Conservation (phyloP, 2,113 vertebrate species). For the Rafetus swinhoei region DNA sequence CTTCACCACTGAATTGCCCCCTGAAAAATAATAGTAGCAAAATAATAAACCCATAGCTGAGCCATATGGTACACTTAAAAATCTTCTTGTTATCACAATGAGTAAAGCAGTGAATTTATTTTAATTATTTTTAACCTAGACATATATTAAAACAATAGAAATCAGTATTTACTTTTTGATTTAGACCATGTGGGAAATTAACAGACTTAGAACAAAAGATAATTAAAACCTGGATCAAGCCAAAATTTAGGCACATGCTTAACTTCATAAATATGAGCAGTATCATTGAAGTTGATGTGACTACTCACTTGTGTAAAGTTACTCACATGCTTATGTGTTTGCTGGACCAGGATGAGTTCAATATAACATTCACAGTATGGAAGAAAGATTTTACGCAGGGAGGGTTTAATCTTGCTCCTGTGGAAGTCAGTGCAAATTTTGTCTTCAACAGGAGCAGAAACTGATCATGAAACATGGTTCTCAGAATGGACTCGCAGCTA, state of each 20-base stretch:
- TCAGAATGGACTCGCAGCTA: rapidly evolving
- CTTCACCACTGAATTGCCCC: neutral
- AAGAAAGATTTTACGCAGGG: neutral
- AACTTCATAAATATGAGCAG: rapidly evolving
- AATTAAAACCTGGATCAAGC: rapidly evolving
- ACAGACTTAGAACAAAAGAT: rapidly evolving
- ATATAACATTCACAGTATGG: neutral
- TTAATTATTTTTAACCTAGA: rapidly evolving
- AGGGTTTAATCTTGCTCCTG: neutral
- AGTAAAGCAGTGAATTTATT: rapidly evolving
- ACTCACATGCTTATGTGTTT: rapidly evolving
- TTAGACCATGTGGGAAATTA: rapidly evolving
- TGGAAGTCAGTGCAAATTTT: neutral
- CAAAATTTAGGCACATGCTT: rapidly evolving
- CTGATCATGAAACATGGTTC: rapidly evolving
- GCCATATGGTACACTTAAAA: rapidly evolving
- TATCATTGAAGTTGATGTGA: rapidly evolving
- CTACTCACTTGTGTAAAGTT: neutral
- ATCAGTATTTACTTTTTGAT: neutral
- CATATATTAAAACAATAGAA: rapidly evolving
- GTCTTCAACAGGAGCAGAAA: neutral
- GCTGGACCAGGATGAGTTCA: rapidly evolving
- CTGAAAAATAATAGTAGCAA: rapidly evolving
- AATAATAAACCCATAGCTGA: rapidly evolving
- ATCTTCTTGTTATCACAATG: rapidly evolving